These are phyloP conservation scores for Thysanoteuthis rhombus DNA, from an alignment of 2,888 invertebrate species.

Conservation along the genomic window DNA sequence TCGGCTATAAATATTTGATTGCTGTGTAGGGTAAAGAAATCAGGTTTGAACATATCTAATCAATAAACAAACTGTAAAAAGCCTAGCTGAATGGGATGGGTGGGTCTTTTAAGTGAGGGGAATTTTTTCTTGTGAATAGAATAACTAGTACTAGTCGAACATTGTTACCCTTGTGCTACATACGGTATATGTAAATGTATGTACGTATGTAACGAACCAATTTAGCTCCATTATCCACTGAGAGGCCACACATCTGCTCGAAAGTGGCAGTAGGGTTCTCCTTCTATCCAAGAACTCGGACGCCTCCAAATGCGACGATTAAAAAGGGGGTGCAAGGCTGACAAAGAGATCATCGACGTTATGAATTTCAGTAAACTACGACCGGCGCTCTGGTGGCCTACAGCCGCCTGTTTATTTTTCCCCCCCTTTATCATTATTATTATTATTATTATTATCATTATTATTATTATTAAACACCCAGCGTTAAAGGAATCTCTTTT, in stretches of 20 bases:
- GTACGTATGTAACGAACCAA: background rate
- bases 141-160: too few relatives aligned
- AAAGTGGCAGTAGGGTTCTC: background rate
- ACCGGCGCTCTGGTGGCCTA: background rate
- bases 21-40: background rate
- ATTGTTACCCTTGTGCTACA: background rate
- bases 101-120: background rate
- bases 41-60: background rate
- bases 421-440: background rate
- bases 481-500: slow-evolving; percentile 30
- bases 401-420: background rate
- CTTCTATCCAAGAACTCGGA: slow-evolving; percentile 22
- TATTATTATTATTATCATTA: background rate
- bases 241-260: background rate
- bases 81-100: background rate
- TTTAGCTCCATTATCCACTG: slow-evolving; percentile 28
- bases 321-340: slow-evolving; percentile 15
- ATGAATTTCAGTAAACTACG: background rate
- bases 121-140: background rate
- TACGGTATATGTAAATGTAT: background rate
- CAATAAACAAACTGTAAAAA: background rate
- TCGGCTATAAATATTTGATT: background rate
- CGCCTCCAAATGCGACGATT: background rate
- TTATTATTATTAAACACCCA: background rate
- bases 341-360: background rate